phyloP scores from a whole-genome alignment of 35 echinoderm and acorn worm species.

The Lytechinus pictus region DNA sequence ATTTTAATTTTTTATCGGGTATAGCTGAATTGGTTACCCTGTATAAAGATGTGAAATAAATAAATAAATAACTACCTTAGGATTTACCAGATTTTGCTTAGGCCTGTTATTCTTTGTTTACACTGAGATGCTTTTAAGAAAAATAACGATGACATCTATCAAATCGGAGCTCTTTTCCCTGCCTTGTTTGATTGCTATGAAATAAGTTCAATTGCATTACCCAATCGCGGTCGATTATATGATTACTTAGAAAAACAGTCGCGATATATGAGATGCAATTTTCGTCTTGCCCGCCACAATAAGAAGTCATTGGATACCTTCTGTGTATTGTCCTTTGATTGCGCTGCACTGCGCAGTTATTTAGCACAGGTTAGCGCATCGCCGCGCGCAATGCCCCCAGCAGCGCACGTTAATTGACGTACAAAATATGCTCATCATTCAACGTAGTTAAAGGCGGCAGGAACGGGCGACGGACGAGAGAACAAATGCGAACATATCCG shows the following conservation, averaged over 20 bases:
- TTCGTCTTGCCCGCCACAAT: background rate
- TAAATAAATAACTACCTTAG: too few relatives aligned
- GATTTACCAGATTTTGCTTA: background rate
- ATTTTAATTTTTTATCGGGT: too few relatives aligned
- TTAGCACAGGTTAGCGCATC: background rate
- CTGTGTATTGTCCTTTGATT: background rate
- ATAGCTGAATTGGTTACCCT: too few relatives aligned
- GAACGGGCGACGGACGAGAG: background rate
- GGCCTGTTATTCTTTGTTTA: background rate
- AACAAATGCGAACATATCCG: constrained; percentile 26
- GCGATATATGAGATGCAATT: constrained; percentile 15
- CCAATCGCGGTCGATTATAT: constrained; percentile 22
- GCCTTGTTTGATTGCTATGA: background rate
- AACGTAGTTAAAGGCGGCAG: background rate
- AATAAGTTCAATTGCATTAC: constrained; percentile 44
- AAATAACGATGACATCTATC: background rate
- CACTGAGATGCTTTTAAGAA: background rate
- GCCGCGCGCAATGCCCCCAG: constrained; percentile 21
- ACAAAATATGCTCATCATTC: constrained; percentile 37
- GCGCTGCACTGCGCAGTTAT: constrained; percentile 26
- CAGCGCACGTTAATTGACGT: constrained; percentile 41
- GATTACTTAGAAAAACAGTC: constrained; percentile 32
- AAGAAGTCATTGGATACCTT: background rate
- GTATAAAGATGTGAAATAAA: too few relatives aligned
- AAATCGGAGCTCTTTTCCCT: background rate